A percentile compares a stretch with the other conserved stretches of the same genome.
These are phyloP conservation scores for Thamnophis sirtalis DNA, from an alignment of 2,113 vertebrate species.

Conservation along the genomic window DNA sequence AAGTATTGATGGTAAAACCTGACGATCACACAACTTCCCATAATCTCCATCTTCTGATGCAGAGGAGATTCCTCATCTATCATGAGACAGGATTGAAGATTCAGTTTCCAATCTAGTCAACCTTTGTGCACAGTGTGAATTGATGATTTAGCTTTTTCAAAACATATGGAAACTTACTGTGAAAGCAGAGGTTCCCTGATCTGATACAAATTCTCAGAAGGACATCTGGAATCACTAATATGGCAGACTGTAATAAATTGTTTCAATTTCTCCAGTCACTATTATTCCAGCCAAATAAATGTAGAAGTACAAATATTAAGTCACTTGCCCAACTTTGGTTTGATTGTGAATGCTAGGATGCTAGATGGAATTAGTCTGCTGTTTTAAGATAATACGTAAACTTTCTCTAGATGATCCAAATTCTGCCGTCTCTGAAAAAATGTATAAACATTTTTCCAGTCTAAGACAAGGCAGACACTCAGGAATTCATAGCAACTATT, in stretches of 20 bases:
- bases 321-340: neutral
- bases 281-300: neutral
- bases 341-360: neutral
- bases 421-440: neutral
- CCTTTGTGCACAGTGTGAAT: neutral
- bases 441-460: neutral
- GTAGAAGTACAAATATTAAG: neutral
- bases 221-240: neutral
- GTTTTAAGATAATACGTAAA: neutral
- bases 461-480: neutral
- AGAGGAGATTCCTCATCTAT: neutral
- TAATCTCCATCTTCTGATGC: neutral
- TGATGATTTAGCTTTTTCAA: neutral
- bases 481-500: neutral
- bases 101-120: neutral
- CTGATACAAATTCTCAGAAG: neutral
- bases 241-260: neutral
- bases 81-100: neutral
- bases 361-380: neutral
- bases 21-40: neutral
- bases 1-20: neutral
- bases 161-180: neutral
- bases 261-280: neutral
- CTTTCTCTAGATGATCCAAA: neutral
- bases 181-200: neutral